These are phyloP conservation scores for Agrochola lota DNA, from an alignment of 2,888 invertebrate species.

Conservation along the genomic window DNA sequence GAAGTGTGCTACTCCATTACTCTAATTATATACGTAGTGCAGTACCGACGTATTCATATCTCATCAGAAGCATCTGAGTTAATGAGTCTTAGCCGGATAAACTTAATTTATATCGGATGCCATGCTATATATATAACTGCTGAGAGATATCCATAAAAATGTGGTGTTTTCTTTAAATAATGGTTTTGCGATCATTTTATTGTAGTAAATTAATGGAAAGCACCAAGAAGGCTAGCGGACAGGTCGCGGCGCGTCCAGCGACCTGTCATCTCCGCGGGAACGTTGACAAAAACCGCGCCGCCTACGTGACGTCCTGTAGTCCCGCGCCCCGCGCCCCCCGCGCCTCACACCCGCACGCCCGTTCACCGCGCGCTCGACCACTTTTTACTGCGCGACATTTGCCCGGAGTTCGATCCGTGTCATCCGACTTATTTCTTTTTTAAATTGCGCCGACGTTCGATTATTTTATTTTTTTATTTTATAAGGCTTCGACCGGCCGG, in stretches of 20 bases:
- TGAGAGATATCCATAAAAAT: constrained; percentile 37
- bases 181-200: constrained; percentile 58
- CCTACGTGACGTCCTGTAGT: constrained; percentile 89
- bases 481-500: constrained; percentile 86
- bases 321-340: constrained; percentile 57
- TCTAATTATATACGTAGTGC: constrained; percentile 62
- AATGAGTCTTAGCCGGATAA: constrained; percentile 46
- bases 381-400: constrained; percentile 91
- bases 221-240: constrained; percentile 82
- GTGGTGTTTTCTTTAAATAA: constrained; percentile 49
- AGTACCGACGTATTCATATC: constrained; percentile 45
- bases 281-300: constrained; percentile 90
- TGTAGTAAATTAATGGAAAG: constrained; percentile 74
- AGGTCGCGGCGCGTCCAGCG: constrained; percentile 88
- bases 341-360: constrained; percentile 63
- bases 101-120: constrained; percentile 44
- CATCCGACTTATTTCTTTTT: constrained; percentile 91
- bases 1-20: constrained; percentile 56
- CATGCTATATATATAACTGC: constrained; percentile 9
- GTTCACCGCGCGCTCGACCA: constrained; percentile 83
- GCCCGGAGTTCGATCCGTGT: constrained; percentile 91
- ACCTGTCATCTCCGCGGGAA: constrained; percentile 90
- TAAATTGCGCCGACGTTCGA: constrained; percentile 88
- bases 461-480: constrained; percentile 89
- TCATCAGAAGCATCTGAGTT: constrained; percentile 34